Percentiles rank a stretch among this genome's conserved stretches.
Conservation (phyloP, 2,888 invertebrate species). For the Chrysodeixis includens region DNA sequence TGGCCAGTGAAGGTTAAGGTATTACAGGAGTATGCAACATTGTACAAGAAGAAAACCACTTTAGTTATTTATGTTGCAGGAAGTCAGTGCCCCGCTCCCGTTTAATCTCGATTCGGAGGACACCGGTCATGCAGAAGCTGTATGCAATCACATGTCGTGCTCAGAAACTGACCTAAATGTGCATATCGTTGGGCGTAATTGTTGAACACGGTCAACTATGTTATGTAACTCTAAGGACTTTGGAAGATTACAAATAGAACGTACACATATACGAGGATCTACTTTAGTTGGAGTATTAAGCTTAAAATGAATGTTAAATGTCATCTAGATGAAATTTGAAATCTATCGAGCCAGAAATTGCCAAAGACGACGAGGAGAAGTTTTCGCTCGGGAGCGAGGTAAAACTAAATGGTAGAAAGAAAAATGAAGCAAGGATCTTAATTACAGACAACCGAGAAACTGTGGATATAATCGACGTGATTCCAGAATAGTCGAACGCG, state of each 20-base stretch:
- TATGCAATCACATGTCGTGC: conserved; percentile 36
- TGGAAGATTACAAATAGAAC: conserved; percentile 12
- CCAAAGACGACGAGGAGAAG: too few relatives aligned
- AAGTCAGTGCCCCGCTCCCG: neutral
- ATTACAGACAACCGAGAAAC: too few relatives aligned
- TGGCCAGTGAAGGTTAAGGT: neutral
- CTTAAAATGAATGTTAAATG: too few relatives aligned
- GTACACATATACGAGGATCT: neutral
- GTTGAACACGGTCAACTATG: conserved; percentile 27
- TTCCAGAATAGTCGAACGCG: conserved; percentile 2
- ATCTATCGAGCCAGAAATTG: too few relatives aligned
- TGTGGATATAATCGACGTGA: neutral
- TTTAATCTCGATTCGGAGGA: conserved; percentile 13
- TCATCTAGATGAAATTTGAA: too few relatives aligned
- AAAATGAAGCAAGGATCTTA: too few relatives aligned
- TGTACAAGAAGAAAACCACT: neutral
- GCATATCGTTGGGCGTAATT: conserved; percentile 35
- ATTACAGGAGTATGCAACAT: neutral
- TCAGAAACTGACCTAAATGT: conserved; percentile 55
- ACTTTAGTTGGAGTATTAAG: neutral
- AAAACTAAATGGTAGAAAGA: too few relatives aligned
- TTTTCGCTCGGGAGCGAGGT: too few relatives aligned
- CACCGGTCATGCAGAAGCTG: conserved; percentile 15
- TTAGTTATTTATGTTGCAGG: neutral
- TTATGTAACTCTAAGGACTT: conserved; percentile 27